phyloP scores from a whole-genome alignment of 2,888 invertebrate species.

The Drosophila austrosaltans region DNA sequence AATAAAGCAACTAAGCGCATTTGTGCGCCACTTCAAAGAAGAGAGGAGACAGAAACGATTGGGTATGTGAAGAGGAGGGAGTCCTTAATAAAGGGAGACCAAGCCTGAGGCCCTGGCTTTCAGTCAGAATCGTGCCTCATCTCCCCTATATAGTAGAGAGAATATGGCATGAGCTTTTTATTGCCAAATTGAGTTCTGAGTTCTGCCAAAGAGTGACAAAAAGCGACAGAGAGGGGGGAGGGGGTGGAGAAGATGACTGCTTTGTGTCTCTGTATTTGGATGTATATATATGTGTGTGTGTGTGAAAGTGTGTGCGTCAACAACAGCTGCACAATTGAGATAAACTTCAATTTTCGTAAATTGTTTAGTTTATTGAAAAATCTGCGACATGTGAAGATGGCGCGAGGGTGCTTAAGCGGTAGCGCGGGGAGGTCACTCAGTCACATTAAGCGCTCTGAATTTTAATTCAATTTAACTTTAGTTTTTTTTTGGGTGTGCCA shows the following conservation, averaged over 20 bases:
- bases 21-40: constrained; percentile 67
- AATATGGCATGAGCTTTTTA: constrained; percentile 57
- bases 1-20: constrained; percentile 81
- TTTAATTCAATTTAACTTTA: constrained; percentile 76
- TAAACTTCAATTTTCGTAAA: constrained; percentile 80
- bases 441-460: constrained; percentile 71
- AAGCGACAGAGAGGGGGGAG: background rate
- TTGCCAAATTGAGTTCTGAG: constrained; percentile 80
- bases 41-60: background rate
- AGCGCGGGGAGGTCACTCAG: background rate
- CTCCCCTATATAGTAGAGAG: constrained; percentile 33
- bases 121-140: constrained; percentile 42
- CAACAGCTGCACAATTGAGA: constrained; percentile 81
- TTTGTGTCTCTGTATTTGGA: constrained; percentile 47
- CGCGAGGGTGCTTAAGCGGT: constrained; percentile 11
- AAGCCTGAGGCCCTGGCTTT: constrained; percentile 1
- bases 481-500: constrained; percentile 58
- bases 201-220: constrained; percentile 30
- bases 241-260: constrained; percentile 46
- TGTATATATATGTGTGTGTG: constrained; percentile 35
- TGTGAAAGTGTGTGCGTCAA: constrained; percentile 58
- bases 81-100: constrained; percentile 10
- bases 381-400: constrained; percentile 74
- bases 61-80: background rate
- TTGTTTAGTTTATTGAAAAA: constrained; percentile 80